Conservation (phyloP, 1,140 invertebrate genomes). For the Drosophila bocqueti region DNA sequence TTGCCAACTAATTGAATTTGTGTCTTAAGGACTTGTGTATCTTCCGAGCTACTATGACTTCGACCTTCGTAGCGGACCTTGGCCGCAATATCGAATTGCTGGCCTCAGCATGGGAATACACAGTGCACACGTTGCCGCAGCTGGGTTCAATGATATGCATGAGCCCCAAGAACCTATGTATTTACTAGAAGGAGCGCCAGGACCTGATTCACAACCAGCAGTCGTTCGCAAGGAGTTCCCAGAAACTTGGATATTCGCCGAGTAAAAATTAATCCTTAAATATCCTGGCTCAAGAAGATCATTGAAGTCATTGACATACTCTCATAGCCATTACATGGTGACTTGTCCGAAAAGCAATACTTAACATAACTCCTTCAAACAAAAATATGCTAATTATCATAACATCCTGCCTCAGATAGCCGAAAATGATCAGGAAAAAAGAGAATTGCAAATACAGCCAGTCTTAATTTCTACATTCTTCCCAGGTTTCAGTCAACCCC, state of each 20-base stretch:
- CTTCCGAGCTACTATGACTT: background rate
- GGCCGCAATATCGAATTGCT: background rate
- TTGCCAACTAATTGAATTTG: background rate
- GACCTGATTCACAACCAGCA: background rate
- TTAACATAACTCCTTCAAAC: background rate
- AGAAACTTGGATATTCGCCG: slow-evolving; percentile 64
- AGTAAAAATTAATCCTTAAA: slow-evolving; percentile 5
- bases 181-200: too few relatives aligned
- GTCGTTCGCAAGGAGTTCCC: slow-evolving; percentile 57
- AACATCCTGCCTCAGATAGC: background rate
- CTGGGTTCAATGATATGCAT: background rate
- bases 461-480: background rate
- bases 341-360: background rate
- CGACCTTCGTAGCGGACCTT: background rate
- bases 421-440: background rate
- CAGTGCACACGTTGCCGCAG: too few relatives aligned
- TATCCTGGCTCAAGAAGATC: background rate
- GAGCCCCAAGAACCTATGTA: too few relatives aligned
- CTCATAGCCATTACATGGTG: background rate
- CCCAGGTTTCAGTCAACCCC: background rate
- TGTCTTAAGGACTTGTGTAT: background rate
- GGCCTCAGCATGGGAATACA: background rate
- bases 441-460: background rate
- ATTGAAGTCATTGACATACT: background rate
- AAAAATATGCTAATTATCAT: background rate